Evolutionary conservation across 1,140 invertebrate genomes (phyloP), one percentile per base, ranked within the genome.

Genomic region (Neodiprion virginianus): DNA sequence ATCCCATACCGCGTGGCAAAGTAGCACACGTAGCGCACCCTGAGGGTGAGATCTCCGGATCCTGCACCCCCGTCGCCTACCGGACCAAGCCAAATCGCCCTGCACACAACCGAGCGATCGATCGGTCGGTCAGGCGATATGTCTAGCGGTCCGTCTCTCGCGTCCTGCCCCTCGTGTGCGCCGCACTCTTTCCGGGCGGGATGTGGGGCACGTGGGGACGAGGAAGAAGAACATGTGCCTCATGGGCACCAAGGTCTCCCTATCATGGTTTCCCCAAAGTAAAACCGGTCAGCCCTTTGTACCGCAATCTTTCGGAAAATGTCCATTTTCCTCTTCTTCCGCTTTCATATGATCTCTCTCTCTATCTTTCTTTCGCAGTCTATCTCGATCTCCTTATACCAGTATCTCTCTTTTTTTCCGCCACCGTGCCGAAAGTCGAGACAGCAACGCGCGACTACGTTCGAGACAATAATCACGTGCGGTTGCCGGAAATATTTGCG

Each of bases 91-190:
- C 53, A 40, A 40, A 40, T 5, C 28, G 5, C 28, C 28, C 28
- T 40, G 28, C 28, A 40, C 2, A 40, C 28, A 40, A 40, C 28
- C 1, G 28, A 40, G 28, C 28, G 28, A 40, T 40, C 28, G 28
- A 40, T 40, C 28, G 74, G 75, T 72, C 74, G 76, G 79, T 74
- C 79, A 84, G 83, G 85, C 84, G 85, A 86, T 86, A 86, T 80
- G 83, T 85, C 84, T 86, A 85, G 81, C 79, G 75, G 78, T 78
- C 80, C 81, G 5, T 40, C 28, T 79, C 75, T 75, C 78, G 77
- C 76, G 72, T 73, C 78, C 72, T 70, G 77, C 74, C 73, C 72
- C 72, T 75, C 17, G 71, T 8, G 40, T 79, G 71, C 69, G 67
- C 66, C 47, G 17, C 70, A 72, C 74, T 75, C 72, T 77, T 79